Base-by-base conservation (phyloP, 2,113 vertebrate species). In the Lepus americanus region DNA sequence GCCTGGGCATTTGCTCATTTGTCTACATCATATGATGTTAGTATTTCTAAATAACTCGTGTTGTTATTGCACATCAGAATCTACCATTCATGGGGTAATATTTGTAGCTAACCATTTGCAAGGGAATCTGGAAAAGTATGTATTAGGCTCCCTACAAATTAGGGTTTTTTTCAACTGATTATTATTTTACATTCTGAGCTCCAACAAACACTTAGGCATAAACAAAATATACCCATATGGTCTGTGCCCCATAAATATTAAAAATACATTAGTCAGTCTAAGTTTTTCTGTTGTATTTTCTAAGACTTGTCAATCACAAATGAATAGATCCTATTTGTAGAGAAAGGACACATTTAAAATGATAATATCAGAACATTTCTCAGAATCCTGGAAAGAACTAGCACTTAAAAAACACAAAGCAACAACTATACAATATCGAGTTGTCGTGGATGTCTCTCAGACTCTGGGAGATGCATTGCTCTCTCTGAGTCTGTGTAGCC, bases 311-410 rank as follows among this genome's bases (percentile, higher is more conserved):
- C 95, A 90, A 82, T 97, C 87, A 93, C 33, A 23, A 89, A 82
- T 55, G 49, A 92, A 83, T 76, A 90, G 61, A 22, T 82, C 55
- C 79, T 95, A 85, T 96, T 95, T 96, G 95, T 81, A 89, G 89
- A 96, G 91, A 92, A 96, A 91, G 74, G 95, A 92, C 94, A 97
- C 79, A 93, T 94, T 88, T 94, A 92, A 96, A 92, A 88, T 96
- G 94, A 89, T 95, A 97, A 96, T 96, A 92, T 31, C 86, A 69
- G 94, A 96, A 87, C 33, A 84, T 80, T 89, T 92, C 83, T 87
- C 81, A 89, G 80, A 83, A 91, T 95, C 72, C 87, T 85, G 66
- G 90, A 87, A 87, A 87, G 83, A 64, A 76, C 72, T 90, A 61
- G 66, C 55, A 83, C 81, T 93, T 95, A 0, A 61, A 77, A 23